These are phyloP conservation scores for Sceliomorpha sp. DNA, from an alignment of 2,888 invertebrate genomes.

Conservation along the genomic window DNA sequence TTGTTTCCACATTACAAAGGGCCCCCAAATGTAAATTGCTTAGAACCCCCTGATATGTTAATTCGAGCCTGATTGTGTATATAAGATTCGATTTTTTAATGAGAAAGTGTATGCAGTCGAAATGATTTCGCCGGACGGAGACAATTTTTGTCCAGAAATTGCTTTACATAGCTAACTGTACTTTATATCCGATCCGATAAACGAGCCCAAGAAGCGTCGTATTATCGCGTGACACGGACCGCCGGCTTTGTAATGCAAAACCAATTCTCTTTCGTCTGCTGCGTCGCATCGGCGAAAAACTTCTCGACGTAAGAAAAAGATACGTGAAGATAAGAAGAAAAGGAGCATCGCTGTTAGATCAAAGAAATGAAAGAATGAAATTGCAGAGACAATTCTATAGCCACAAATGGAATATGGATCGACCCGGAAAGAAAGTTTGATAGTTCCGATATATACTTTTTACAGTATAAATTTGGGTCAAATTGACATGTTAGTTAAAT, in stretches of 20 bases:
- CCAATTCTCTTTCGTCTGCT: slow-evolving; percentile 35
- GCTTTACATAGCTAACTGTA: slow-evolving; percentile 35
- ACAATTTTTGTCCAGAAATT: slow-evolving; percentile 37
- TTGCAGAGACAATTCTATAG: slow-evolving; percentile 48
- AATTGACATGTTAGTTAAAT: not conserved
- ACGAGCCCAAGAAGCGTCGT: slow-evolving; percentile 42
- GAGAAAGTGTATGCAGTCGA: slow-evolving; percentile 7
- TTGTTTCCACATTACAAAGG: too few relatives aligned
- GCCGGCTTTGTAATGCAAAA: slow-evolving; percentile 55
- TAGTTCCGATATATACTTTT: slow-evolving; percentile 11
- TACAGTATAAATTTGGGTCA: slow-evolving; percentile 11
- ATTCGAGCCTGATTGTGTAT: too few relatives aligned
- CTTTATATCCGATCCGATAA: slow-evolving; percentile 51
- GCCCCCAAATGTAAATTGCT: too few relatives aligned
- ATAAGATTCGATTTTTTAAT: too few relatives aligned
- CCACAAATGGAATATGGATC: slow-evolving; percentile 31
- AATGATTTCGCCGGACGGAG: slow-evolving; percentile 20
- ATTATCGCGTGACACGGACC: slow-evolving; percentile 49
- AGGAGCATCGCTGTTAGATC: slow-evolving; percentile 35
- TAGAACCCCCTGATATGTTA: too few relatives aligned
- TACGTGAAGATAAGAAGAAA: slow-evolving; percentile 20
- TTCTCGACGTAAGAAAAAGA: slow-evolving; percentile 13
- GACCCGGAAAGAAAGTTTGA: slow-evolving; percentile 10
- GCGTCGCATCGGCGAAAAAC: slow-evolving; percentile 14
- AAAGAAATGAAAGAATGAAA: slow-evolving; percentile 41